These are phyloP conservation scores for Sebastes paucispinis DNA, from an alignment of 2,797 vertebrate genomes.

Conservation along the genomic window DNA sequence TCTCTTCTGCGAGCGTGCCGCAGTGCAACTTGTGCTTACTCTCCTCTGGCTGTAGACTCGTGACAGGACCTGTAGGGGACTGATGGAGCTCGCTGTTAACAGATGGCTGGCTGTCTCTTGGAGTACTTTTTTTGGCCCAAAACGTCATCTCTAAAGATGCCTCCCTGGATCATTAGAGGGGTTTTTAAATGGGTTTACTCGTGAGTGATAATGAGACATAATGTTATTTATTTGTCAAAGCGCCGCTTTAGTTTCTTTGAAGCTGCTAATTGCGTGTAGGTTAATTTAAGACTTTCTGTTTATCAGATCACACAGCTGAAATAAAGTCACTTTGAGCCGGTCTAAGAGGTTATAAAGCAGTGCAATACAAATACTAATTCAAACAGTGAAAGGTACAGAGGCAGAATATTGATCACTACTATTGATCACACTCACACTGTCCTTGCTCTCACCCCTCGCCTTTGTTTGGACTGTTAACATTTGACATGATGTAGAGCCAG, in stretches of 20 bases:
- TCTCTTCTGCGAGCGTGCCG: constrained; percentile 28
- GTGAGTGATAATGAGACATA: constrained; percentile 38
- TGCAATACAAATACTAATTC: constrained; percentile 46
- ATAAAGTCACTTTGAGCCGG: constrained; percentile 41
- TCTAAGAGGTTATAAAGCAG: constrained; percentile 18
- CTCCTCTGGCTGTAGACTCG: constrained; percentile 42
- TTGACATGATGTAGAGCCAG: constrained; percentile 27
- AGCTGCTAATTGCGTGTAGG: constrained; percentile 1
- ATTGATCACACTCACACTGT: constrained; percentile 51
- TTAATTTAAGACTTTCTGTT: constrained; percentile 20
- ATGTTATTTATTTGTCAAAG: constrained; percentile 38
- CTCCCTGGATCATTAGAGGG: constrained; percentile 28
- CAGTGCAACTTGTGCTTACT: constrained; percentile 53
- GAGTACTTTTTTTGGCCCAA: constrained; percentile 40
- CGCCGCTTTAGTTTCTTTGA: background rate
- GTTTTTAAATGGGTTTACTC: constrained; percentile 12
- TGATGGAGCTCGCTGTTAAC: constrained; percentile 59
- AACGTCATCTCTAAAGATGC: constrained; percentile 35
- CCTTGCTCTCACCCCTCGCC: constrained; percentile 34
- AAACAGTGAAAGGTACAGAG: constrained; percentile 49
- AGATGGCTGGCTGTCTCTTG: constrained; percentile 56
- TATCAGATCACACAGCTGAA: constrained; percentile 14
- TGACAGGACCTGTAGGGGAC: constrained; percentile 62
- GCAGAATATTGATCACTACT: constrained; percentile 59
- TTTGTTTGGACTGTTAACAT: constrained; percentile 44